Percentiles rank a stretch among this genome's conserved stretches.
Conservation (phyloP, 2,888 invertebrate genomes). For the Rutpela maculata region DNA sequence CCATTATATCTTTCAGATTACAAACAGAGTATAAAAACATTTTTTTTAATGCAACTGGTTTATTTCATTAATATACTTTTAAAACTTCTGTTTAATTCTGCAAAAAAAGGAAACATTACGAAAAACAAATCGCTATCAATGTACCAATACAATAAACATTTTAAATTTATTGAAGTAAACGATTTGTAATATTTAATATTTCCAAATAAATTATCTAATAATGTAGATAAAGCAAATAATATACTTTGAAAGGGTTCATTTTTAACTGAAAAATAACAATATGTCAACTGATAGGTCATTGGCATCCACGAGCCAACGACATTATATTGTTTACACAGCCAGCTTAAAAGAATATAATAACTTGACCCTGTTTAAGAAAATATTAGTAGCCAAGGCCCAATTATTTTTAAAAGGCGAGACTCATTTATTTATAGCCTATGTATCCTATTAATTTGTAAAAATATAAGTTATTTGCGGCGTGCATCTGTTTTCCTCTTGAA, state of each 20-base stretch:
- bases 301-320: constrained; percentile 4
- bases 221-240: too few species aligned
- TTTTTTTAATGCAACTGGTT: too few species aligned
- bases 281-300: not conserved
- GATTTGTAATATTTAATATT: not conserved
- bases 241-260: not conserved
- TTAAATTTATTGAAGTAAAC: not conserved
- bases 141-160: not conserved
- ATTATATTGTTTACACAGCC: not conserved
- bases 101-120: too few species aligned
- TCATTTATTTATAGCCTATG: not conserved
- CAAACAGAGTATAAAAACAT: too few species aligned
- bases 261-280: not conserved
- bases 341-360: not conserved
- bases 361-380: not conserved
- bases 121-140: not conserved
- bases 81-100: too few species aligned
- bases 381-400: not conserved
- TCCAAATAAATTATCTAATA: too few species aligned
- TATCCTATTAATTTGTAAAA: not conserved
- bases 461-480: not conserved
- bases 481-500: not conserved
- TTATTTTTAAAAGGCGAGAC: not conserved
- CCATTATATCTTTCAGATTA: too few species aligned
- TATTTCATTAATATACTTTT: too few species aligned